These are phyloP conservation scores for Chinchilla lanigera DNA, from an alignment of 2,113 vertebrate species.

Conservation along the genomic window DNA sequence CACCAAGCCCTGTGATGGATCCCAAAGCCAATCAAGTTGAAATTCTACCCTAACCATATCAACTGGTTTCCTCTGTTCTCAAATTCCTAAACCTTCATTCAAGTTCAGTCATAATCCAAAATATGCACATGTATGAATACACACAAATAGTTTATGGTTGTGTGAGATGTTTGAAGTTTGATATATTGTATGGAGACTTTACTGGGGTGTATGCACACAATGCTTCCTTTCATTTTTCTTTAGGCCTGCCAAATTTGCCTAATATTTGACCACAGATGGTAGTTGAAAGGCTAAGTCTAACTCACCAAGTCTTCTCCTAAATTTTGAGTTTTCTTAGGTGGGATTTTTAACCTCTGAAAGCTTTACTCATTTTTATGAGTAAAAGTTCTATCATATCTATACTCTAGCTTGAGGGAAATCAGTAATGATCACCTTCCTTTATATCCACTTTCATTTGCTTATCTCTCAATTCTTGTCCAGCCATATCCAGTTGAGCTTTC, in stretches of 20 bases:
- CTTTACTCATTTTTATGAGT: too few species aligned
- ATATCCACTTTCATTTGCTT: neutral
- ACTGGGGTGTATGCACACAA: neutral
- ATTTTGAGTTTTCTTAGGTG: neutral
- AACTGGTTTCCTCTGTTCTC: neutral
- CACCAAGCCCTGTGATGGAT: neutral
- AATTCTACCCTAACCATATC: neutral
- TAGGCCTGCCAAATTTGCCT: neutral
- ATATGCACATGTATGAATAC: rapidly evolving
- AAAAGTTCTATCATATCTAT: neutral
- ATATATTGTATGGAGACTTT: neutral
- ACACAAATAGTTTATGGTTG: neutral
- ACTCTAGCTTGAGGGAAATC: neutral
- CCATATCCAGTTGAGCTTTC: neutral
- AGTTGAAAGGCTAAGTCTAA: neutral
- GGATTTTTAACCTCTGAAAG: neutral
- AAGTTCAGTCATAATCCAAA: neutral
- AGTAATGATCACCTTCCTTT: neutral
- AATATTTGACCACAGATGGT: neutral
- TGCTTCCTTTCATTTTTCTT: neutral
- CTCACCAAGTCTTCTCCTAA: neutral
- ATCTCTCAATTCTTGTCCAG: neutral
- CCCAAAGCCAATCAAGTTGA: neutral
- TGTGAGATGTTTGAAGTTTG: neutral
- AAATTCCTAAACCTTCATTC: neutral